A percentile compares a stretch with the other conserved stretches of the same genome.
Evolutionary conservation across 1,140 invertebrate genomes (phyloP).

Genomic region (Dreissena polymorpha): DNA sequence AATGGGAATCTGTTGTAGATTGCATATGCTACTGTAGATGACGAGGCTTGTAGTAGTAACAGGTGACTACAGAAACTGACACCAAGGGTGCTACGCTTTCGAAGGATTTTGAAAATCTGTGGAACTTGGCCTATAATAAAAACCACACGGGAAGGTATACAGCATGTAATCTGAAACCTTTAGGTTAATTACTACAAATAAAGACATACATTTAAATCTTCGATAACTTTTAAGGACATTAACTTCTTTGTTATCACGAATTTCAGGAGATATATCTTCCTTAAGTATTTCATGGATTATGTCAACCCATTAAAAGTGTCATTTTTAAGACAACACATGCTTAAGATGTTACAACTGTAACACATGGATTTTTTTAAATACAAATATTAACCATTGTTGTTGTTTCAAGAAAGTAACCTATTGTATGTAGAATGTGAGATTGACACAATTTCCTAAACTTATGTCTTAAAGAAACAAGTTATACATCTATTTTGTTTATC

Average conservation of each 20-base stretch:
- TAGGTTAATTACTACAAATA: background rate
- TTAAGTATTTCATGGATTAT: background rate
- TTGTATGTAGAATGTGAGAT: no score
- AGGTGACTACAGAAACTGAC: slow-evolving; percentile 60
- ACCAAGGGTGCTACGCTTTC: slow-evolving; percentile 56
- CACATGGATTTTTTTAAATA: no score
- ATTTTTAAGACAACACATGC: no score
- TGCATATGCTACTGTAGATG: slow-evolving; percentile 60
- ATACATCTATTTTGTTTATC: no score
- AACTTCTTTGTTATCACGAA: background rate
- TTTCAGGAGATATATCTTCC: background rate
- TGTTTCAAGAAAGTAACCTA: no score
- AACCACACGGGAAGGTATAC: background rate
- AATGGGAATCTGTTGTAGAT: slow-evolving; percentile 58
- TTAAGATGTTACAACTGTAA: no score
- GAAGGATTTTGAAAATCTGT: slow-evolving; percentile 62
- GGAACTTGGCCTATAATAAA: slow-evolving; percentile 58
- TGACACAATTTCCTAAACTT: background rate
- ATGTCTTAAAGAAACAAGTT: background rate
- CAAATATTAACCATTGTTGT: no score
- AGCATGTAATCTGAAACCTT: background rate
- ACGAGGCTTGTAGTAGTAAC: slow-evolving; percentile 57
- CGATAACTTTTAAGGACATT: background rate
- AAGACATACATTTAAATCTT: background rate
- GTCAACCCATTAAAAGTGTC: no score